Evolutionary conservation across 1,140 invertebrate genomes (phyloP).

Genomic region (Ips nitidus): DNA sequence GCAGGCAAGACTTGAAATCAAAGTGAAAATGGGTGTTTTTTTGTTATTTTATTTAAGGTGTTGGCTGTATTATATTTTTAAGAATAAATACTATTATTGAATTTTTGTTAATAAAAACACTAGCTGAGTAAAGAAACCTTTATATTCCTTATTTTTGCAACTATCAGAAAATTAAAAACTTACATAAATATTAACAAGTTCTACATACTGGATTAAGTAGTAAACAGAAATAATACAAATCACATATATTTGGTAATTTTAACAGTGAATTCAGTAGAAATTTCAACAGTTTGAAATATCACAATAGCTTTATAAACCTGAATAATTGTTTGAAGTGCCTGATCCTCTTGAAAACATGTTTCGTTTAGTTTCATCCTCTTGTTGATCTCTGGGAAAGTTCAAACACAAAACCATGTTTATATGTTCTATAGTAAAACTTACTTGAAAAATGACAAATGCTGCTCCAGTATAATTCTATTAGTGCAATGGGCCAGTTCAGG

Average conservation of each 20-base stretch:
- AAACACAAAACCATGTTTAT: conserved; percentile 10
- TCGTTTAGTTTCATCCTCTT: conserved; percentile 42
- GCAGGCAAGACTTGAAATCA: conserved; percentile 44
- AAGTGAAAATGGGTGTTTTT: conserved; percentile 34
- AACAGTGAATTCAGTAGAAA: no score
- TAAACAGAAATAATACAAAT: no score
- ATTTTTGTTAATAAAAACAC: no score
- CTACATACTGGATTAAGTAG: no score
- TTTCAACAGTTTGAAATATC: no score
- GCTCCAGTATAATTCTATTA: conserved; percentile 69
- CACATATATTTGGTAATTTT: no score
- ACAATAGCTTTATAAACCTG: conserved; percentile 42
- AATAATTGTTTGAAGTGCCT: conserved; percentile 41
- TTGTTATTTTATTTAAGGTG: background rate
- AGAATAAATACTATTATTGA: no score
- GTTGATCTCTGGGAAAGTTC: conserved; percentile 43
- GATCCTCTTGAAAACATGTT: conserved; percentile 44
- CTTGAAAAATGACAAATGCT: conserved; percentile 81
- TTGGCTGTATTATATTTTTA: no score
- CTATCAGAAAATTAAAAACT: no score
- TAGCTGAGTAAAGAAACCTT: no score
- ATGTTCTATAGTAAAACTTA: conserved; percentile 52
- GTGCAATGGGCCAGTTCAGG: conserved; percentile 68
- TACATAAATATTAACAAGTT: no score
- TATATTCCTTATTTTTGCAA: no score